Evolutionary conservation across 2,888 invertebrate species (phyloP), one percentile per base, ranked within the genome.

Genomic region (Heteromyza rotundicornis): DNA sequence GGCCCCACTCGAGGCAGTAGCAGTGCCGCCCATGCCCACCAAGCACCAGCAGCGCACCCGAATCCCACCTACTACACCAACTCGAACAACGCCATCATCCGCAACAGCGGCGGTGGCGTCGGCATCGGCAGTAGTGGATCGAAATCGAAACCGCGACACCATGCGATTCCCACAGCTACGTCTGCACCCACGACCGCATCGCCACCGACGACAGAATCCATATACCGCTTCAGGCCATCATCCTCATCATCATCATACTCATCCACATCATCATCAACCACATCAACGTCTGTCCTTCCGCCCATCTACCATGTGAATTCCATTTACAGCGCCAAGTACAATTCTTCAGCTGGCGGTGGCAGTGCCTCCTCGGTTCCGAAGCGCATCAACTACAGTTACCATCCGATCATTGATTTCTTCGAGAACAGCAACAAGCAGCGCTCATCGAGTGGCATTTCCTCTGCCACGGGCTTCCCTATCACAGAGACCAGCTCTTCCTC

Each of bases 341-440:
- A 58, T 57, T 57, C 61, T 22, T 20, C 17, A 12, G 22, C 47
- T 58, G 22, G 68, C 77, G 19, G 65, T 70, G 24, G 47, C 79
- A 32, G 40, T 10, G 24, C 40, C 24, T n/a, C 32, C 17, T n/a
- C 24, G 1, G 66, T 62, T 54, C 64, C 69, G 52, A 77, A 88
- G 73, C 86, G 89, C 73, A 86, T 92, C 47, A 92, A 92, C 82
- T 92, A 92, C 76, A 91, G 89, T 76, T 92, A 92, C 73, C 92
- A 92, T 81, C 92, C 92, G 1, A 92, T 92, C 53, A 91, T 92
- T 68, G 92, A 92, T 75, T 92, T 91, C 78, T 92, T 92, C 78
- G 88, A 87, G 67, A 85, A 84, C 47, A 76, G 74, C n/a, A 66
- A 68, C 60, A 55, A 50, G 54, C 14, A 23, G 64, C 51, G 56